Evolutionary conservation across 1,140 invertebrate genomes (phyloP), one percentile per base, ranked within the genome.

Genomic region (Penaeus vannamei): DNA sequence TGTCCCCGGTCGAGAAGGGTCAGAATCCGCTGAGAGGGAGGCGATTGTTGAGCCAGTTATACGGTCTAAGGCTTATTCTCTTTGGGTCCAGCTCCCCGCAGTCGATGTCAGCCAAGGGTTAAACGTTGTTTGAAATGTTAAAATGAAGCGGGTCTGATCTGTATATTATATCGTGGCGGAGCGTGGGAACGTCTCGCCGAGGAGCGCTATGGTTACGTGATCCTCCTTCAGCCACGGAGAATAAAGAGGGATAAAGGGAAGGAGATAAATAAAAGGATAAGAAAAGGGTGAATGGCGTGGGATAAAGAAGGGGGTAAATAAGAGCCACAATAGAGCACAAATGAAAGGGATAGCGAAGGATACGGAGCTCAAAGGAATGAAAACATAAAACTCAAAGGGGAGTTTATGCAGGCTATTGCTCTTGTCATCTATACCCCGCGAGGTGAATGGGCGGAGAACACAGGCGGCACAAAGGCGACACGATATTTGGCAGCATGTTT

Each of bases 101-200:
- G 87, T 89, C 87, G 87, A 89, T 89, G 87, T 89, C 87, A 89
- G 87, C 87, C 87, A 89, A 85, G 87, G 87, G 87, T 89, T 89
- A 89, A 89, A 89, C 82, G 87, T 89, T 89, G 87, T 89, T 89
- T 89, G 87, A 89, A 89, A 89, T 89, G 87, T 89, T 89, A 89
- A 89, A 89, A 89, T 89, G 87, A 89, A 84, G 62, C 87, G 87
- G 87, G 82, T 85, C 87, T 89, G 82, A 89, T 89, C 82, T 84
- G 87, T 89, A 85, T 89, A 89, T 84, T 89, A 89, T 89, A 89
- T 79, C 82, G 69, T 60, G 36, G 46, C 59, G 82, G 82, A 80
- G 82, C 87, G 87, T 89, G 87, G 87, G 87, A 89, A 89, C 59
- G 87, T 26, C 42, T 26, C 29, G 26, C 17, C n/a, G 26, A 64